Conservation (phyloP, 2,888 invertebrate species). For the Caenorhabditis japonica region DNA sequence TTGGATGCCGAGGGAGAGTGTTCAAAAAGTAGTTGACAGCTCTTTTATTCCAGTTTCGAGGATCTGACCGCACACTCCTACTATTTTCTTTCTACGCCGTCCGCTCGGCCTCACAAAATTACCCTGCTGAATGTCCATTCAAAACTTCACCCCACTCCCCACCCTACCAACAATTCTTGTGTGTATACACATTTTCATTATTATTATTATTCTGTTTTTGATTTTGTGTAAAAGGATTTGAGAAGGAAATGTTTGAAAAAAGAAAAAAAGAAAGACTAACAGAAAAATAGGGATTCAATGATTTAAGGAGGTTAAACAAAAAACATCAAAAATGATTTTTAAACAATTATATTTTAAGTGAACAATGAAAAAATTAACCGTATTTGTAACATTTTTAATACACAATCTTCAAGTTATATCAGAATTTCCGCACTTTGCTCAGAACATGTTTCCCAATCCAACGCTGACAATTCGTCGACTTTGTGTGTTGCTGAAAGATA, state of each 20-base stretch:
- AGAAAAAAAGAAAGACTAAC: no score
- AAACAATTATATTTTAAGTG: no score
- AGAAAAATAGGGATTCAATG: no score
- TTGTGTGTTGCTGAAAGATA: slow-evolving; percentile 20
- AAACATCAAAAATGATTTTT: no score
- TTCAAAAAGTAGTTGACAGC: slow-evolving; percentile 51
- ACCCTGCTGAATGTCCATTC: slow-evolving; percentile 52
- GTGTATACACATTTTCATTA: slow-evolving; percentile 41
- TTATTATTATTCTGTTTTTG: slow-evolving; percentile 9
- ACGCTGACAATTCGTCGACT: slow-evolving; percentile 26
- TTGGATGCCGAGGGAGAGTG: slow-evolving; percentile 34
- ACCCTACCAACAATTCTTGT: slow-evolving; percentile 35
- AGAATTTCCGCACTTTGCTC: no score
- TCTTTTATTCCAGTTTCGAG: slow-evolving; percentile 46
- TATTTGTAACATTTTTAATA: neutral
- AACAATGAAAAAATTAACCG: neutral
- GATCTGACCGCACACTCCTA: slow-evolving; percentile 43
- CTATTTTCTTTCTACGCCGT: slow-evolving; percentile 37
- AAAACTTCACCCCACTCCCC: slow-evolving; percentile 23
- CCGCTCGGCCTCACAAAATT: slow-evolving; percentile 46
- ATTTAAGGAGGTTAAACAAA: no score
- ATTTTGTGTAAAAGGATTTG: neutral
- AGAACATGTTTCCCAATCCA: slow-evolving; percentile 38
- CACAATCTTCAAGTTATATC: slow-evolving; percentile 9
- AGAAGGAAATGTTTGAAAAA: no score